These are phyloP conservation scores for Sialia sialis DNA, from an alignment of 2,113 vertebrate species.

Conservation along the genomic window DNA sequence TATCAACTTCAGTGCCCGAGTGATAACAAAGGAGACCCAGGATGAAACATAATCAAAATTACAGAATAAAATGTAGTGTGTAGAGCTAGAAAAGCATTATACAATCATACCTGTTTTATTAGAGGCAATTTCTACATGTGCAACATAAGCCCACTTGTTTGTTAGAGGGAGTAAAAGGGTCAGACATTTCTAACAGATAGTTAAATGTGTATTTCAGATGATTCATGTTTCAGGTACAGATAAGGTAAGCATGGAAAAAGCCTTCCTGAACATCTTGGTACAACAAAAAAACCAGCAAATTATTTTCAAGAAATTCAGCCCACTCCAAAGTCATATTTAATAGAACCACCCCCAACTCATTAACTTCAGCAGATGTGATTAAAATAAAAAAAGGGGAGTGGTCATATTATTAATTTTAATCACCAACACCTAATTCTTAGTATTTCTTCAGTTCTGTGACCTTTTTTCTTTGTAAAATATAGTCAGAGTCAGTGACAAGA, in stretches of 20 bases:
- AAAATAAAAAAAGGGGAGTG: neutral
- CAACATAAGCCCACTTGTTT: neutral
- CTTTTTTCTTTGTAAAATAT: neutral
- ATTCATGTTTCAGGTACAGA: neutral
- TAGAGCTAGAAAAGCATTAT: neutral
- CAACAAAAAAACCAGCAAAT: neutral
- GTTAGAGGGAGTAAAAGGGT: neutral
- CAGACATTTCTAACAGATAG: neutral
- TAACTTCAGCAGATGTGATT: neutral
- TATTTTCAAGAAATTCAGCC: neutral
- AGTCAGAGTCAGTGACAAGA: neutral
- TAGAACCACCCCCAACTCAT: neutral
- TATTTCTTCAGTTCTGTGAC: neutral
- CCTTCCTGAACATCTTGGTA: neutral
- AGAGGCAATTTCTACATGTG: neutral
- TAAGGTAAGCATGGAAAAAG: neutral
- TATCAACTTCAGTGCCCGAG: neutral
- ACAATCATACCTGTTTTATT: neutral
- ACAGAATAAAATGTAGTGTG: neutral
- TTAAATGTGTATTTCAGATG: neutral
- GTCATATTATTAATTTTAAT: neutral
- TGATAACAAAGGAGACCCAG: conserved; percentile 5
- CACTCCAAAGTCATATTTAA: neutral
- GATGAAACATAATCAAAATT: neutral
- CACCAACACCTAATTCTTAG: neutral